These are phyloP conservation scores for Zaprionus inermis DNA, from an alignment of 1,140 invertebrate species.

Conservation along the genomic window DNA sequence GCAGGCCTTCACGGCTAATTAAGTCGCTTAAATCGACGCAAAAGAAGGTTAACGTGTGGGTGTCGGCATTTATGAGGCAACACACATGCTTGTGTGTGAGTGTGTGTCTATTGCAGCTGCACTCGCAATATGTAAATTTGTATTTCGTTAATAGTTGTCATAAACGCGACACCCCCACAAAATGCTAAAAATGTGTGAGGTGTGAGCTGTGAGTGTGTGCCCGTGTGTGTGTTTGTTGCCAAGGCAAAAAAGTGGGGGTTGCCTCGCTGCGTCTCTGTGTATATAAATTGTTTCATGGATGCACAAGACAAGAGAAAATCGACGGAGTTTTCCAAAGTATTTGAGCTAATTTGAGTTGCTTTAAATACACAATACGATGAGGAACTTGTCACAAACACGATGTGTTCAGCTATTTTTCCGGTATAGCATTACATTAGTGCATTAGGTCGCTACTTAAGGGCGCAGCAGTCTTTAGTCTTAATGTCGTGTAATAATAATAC, in stretches of 20 bases:
- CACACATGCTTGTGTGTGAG: slow-evolving; percentile 16
- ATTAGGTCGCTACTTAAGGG: not conserved
- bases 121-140: slow-evolving; percentile 68
- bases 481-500: slow-evolving; percentile 1
- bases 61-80: slow-evolving; percentile 71
- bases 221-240: slow-evolving; percentile 24
- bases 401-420: too few relatives aligned
- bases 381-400: not conserved
- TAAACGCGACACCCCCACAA: slow-evolving; percentile 61
- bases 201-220: slow-evolving; percentile 30
- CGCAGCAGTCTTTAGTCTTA: slow-evolving; percentile 1
- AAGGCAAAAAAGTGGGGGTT: slow-evolving; percentile 49
- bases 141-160: slow-evolving; percentile 61
- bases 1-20: slow-evolving; percentile 79
- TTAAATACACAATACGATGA: not conserved
- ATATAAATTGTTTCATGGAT: not conserved
- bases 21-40: slow-evolving; percentile 66
- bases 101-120: slow-evolving; percentile 57
- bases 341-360: not conserved
- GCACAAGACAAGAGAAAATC: not conserved
- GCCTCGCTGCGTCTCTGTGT: slow-evolving; percentile 3
- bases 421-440: not conserved
- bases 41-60: slow-evolving; percentile 74
- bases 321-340: not conserved
- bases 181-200: slow-evolving; percentile 46